Conservation (phyloP, 2,888 invertebrate species). For the Andrena camellia region DNA sequence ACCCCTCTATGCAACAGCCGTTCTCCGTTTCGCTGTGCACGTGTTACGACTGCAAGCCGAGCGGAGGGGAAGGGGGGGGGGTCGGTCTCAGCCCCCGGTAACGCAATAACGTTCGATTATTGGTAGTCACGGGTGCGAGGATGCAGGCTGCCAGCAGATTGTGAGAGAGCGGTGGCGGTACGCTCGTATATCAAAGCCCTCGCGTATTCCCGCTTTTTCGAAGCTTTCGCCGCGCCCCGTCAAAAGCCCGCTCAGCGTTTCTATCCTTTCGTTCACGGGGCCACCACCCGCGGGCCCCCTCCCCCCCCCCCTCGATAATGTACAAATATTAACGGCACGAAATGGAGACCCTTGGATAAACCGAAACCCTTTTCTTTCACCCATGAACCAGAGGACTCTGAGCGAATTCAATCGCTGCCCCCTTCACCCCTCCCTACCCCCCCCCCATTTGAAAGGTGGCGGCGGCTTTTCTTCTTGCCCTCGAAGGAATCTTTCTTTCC, state of each 20-base stretch:
- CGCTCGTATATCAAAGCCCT: conserved; percentile 82
- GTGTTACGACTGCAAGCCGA: conserved; percentile 51
- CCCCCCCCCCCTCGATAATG: conserved; percentile 31
- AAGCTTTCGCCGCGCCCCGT: conserved; percentile 46
- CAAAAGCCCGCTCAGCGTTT: conserved; percentile 50
- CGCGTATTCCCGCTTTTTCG: conserved; percentile 68
- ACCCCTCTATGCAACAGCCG: conserved; percentile 13
- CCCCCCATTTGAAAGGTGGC: neutral
- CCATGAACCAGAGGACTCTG: neutral
- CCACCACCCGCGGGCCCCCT: neutral
- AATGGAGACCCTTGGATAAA: conserved; percentile 50
- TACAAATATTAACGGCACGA: conserved; percentile 53
- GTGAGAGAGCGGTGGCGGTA: conserved; percentile 40
- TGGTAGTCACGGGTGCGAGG: conserved; percentile 77
- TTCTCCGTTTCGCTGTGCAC: conserved; percentile 60
- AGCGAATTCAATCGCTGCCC: conserved; percentile 22
- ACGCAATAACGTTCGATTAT: conserved; percentile 84
- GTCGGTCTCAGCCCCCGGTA: conserved; percentile 66
- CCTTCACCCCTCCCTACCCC: neutral
- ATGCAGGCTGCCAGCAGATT: conserved; percentile 24
- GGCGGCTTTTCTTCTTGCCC: neutral
- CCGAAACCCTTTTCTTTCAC: conserved; percentile 21
- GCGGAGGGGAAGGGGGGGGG: too few species aligned
- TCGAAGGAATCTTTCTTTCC: neutral
- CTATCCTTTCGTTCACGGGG: conserved; percentile 37